Percentiles rank a stretch among this genome's conserved stretches.
phyloP scores from a whole-genome alignment of 1,140 invertebrate genomes.

The Bombus fervidus region DNA sequence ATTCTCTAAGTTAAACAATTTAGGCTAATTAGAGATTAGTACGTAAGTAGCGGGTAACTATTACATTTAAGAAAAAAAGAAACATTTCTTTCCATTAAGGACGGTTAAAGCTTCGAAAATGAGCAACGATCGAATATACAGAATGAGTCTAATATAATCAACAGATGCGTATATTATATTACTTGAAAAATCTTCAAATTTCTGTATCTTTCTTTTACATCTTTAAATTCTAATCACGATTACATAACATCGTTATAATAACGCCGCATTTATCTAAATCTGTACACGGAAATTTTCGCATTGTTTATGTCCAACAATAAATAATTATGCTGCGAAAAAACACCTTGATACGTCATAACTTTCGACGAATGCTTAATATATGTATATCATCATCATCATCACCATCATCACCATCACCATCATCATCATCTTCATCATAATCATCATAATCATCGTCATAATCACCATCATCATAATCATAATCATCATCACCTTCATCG shows the following conservation, averaged over 20 bases:
- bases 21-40: slow-evolving; percentile 51
- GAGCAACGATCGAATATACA: slow-evolving; percentile 51
- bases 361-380: slow-evolving; percentile 36
- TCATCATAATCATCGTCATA: background rate
- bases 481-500: background rate
- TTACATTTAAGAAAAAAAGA: slow-evolving; percentile 41
- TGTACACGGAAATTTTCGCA: slow-evolving; percentile 42
- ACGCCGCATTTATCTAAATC: slow-evolving; percentile 43
- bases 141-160: slow-evolving; percentile 49
- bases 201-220: background rate
- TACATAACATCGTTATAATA: slow-evolving; percentile 50
- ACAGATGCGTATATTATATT: slow-evolving; percentile 43
- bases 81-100: slow-evolving; percentile 23
- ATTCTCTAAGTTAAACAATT: slow-evolving; percentile 45
- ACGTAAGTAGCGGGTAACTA: slow-evolving; percentile 52
- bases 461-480: background rate
- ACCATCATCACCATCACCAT: background rate
- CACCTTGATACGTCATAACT: slow-evolving; percentile 3
- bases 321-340: slow-evolving; percentile 41
- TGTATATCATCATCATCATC: slow-evolving; percentile 4
- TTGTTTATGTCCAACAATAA: slow-evolving; percentile 40
- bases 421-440: background rate
- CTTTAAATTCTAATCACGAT: slow-evolving; percentile 41
- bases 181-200: slow-evolving; percentile 45
- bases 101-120: slow-evolving; percentile 55